Percentiles rank a stretch among this genome's conserved stretches.
Conservation (phyloP, 2,888 invertebrate species). For the Leucozona laternaria region DNA sequence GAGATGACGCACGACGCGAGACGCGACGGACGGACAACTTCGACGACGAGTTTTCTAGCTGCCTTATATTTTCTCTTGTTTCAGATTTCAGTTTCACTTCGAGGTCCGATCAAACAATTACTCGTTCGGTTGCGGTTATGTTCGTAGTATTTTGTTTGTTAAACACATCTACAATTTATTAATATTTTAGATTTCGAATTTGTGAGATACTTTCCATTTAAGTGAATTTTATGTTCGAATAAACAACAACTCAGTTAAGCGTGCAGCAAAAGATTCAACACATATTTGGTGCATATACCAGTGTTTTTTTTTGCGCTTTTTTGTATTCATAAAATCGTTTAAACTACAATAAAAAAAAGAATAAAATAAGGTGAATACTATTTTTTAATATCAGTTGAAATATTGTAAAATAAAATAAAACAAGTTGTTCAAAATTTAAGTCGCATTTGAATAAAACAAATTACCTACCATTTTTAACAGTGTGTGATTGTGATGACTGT, state of each 20-base stretch:
- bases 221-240: slow-evolving; percentile 8
- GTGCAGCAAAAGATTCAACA: not conserved
- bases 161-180: not conserved
- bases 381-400: not conserved
- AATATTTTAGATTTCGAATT: slow-evolving; percentile 12
- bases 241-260: slow-evolving; percentile 1
- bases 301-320: not conserved
- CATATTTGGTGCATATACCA: slow-evolving; percentile 15
- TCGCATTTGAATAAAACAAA: slow-evolving; percentile 5
- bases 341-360: not conserved
- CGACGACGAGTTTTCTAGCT: not conserved
- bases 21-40: too few species aligned
- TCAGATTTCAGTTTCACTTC: slow-evolving; percentile 69
- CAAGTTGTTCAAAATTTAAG: not conserved
- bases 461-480: not conserved
- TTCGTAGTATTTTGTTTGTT: not conserved
- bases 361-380: slow-evolving; percentile 19
- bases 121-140: slow-evolving; percentile 20
- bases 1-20: too few species aligned
- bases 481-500: not conserved
- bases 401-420: not conserved
- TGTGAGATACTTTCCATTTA: not conserved
- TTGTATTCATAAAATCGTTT: not conserved
- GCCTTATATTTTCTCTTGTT: slow-evolving; percentile 18
- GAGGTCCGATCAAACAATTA: slow-evolving; percentile 32